A percentile compares a stretch with the other conserved stretches of the same genome.
phyloP scores from a whole-genome alignment of 1,140 invertebrate genomes.

The Phenacoccus solenopsis region DNA sequence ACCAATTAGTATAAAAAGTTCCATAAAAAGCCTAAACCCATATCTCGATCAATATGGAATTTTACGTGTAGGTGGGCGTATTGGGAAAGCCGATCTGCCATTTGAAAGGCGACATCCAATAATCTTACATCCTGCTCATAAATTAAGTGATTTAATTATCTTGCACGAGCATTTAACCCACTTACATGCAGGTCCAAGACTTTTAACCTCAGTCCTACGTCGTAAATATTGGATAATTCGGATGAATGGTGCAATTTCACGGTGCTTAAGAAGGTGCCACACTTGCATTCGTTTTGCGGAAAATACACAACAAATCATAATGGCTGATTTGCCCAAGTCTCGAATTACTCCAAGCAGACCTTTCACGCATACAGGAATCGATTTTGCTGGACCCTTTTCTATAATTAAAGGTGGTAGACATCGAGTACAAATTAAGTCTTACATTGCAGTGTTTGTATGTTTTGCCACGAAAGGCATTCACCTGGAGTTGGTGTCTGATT shows the following conservation, averaged over 20 bases:
- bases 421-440: not conserved
- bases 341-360: constrained; percentile 19
- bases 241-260: not conserved
- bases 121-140: too few relatives aligned
- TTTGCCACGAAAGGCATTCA: constrained; percentile 30
- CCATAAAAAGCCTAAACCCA: too few relatives aligned
- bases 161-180: constrained; percentile 28
- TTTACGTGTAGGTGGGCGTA: too few relatives aligned
- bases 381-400: constrained; percentile 35
- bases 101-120: too few relatives aligned
- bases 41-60: too few relatives aligned
- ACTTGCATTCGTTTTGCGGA: not conserved
- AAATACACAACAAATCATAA: not conserved
- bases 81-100: too few relatives aligned
- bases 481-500: constrained; percentile 30
- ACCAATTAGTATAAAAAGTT: too few relatives aligned
- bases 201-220: not conserved
- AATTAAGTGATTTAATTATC: too few relatives aligned
- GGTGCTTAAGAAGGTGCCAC: not conserved
- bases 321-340: constrained; percentile 5
- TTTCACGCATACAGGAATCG: constrained; percentile 32
- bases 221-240: constrained; percentile 11
- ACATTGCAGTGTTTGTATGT: constrained; percentile 31
- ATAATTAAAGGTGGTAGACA: not conserved
- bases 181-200: constrained; percentile 30